These are phyloP conservation scores for Mechanitis messenoides DNA, from an alignment of 2,888 invertebrate species.

Conservation along the genomic window DNA sequence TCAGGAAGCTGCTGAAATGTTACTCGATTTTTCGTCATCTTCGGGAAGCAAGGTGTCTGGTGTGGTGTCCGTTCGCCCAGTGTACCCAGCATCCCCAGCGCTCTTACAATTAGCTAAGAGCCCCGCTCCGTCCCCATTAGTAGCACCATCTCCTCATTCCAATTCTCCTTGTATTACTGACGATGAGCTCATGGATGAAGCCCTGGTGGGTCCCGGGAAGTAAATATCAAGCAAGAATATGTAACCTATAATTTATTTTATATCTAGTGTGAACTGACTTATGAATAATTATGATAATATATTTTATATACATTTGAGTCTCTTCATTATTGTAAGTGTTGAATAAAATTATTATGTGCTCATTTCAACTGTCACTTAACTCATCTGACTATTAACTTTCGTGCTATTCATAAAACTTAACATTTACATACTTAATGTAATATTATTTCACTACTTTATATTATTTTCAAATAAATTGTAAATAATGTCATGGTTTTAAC, in stretches of 20 bases:
- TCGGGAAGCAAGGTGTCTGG: slow-evolving; percentile 76
- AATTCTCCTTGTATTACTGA: slow-evolving; percentile 90
- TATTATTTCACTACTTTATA: no score
- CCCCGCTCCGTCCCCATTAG: slow-evolving; percentile 82
- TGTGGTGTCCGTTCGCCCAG: slow-evolving; percentile 74
- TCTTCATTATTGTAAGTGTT: no score
- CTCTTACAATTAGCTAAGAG: slow-evolving; percentile 86
- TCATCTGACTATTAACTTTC: no score
- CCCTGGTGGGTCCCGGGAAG: slow-evolving; percentile 86
- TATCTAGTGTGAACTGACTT: neutral
- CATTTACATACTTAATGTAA: no score
- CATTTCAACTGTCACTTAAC: no score
- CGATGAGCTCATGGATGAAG: slow-evolving; percentile 94
- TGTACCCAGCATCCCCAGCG: slow-evolving; percentile 80
- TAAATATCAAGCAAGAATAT: slow-evolving; percentile 41
- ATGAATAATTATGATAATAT: neutral
- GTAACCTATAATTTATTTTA: neutral
- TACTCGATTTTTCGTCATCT: slow-evolving; percentile 80
- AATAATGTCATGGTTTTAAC: no score
- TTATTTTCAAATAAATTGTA: no score
- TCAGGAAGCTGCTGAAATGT: slow-evolving; percentile 79
- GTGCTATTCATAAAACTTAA: no score
- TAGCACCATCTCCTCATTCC: slow-evolving; percentile 81
- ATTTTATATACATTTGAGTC: no score
- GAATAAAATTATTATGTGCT: no score